phyloP scores from a whole-genome alignment of 2,113 vertebrate species.

The Coryphaenoides rupestris region DNA sequence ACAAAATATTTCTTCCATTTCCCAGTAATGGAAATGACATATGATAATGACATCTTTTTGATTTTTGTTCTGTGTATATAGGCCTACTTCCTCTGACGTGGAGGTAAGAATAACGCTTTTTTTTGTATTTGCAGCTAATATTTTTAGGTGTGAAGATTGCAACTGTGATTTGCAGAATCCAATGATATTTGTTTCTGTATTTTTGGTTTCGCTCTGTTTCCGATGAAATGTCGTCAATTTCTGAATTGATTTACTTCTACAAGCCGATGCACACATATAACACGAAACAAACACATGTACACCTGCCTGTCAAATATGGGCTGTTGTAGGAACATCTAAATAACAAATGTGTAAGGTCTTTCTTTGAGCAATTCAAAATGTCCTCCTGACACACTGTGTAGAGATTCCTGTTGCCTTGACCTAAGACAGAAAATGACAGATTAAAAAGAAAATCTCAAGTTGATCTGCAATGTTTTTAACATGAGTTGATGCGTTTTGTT shows the following conservation, averaged over 20 bases:
- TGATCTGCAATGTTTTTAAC: conserved; percentile 34
- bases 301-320: background rate
- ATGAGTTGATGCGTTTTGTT: background rate
- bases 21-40: no score
- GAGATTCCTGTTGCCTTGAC: conserved; percentile 48
- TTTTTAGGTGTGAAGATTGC: background rate
- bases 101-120: no score
- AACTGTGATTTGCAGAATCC: background rate
- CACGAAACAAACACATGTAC: background rate
- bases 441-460: conserved; percentile 20
- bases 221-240: background rate
- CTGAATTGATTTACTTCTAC: background rate
- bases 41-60: background rate
- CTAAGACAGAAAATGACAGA: conserved; percentile 43
- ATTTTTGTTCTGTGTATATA: background rate
- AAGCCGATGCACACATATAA: conserved; percentile 6
- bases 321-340: background rate
- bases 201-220: background rate
- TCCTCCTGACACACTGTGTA: conserved; percentile 39
- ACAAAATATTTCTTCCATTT: background rate
- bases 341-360: conserved; percentile 18
- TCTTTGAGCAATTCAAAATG: conserved; percentile 25
- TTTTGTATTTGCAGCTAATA: background rate
- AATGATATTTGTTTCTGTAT: background rate
- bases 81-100: background rate